Base-by-base conservation (phyloP, 1,140 invertebrate genomes). In the Bombus vancouverensis region DNA sequence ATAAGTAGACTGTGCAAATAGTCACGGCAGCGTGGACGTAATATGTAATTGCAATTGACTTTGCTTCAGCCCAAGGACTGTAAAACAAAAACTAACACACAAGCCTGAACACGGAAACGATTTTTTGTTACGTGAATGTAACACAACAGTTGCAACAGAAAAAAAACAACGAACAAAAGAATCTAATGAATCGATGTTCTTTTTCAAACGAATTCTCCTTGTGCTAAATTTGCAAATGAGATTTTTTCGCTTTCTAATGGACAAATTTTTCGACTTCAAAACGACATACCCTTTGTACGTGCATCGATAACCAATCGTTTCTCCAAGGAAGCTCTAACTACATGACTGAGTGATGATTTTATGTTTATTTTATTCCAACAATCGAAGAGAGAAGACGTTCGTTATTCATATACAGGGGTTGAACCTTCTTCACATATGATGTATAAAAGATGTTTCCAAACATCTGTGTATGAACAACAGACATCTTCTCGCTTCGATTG, bases 11-110 rank as follows among this genome's bases (percentile, higher is more conserved):
- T n/a, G 37, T 12, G 25, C 15, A 37, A 22, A 25, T 28, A 32
- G n/a, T 13, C 28, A 44, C n/a, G 68, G 13, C 22, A 66, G 37
- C 18, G 66, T 32, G 53, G 39, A 47, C 42, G 68, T 80, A 80
- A 72, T 80, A 22, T 53, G 47, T 8, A 85, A 79, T 80, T 80
- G 76, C 77, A 80, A 73, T 72, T 65, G 42, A 57, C 28, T 83
- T 53, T 25, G 25, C 28, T 8, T 34, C 25, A 34, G 66, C 0
- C 44, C 82, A 83, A 78, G 74, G 82, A 42, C 82, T 59, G 44
- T 10, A 28, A 78, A 47, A 44, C 18, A 37, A 59, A 74, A 65
- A 82, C 34, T 70, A 39, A 15, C 57, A 34, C 12, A 44, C 22
- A 59, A 42, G 34, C 76, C 37, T 28, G 34, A 82, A 65, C 81